phyloP scores from a whole-genome alignment of 2,888 invertebrate species.

The Epistrophella euchroma region DNA sequence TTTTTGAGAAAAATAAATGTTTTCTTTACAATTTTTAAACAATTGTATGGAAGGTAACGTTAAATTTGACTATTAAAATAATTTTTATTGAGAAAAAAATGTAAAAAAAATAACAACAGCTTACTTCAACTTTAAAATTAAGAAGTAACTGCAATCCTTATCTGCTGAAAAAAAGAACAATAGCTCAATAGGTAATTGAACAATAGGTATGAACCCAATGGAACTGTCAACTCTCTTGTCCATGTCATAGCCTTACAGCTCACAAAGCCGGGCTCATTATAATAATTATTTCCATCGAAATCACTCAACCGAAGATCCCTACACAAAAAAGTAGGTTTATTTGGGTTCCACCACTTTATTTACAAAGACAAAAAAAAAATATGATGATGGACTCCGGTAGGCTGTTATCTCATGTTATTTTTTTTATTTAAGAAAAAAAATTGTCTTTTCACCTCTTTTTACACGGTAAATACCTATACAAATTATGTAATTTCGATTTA shows the following conservation, averaged over 20 bases:
- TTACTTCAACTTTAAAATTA: slow-evolving; percentile 10
- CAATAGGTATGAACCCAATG: slow-evolving; percentile 65
- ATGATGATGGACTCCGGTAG: slow-evolving; percentile 47
- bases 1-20: too few relatives aligned
- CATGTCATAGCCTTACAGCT: slow-evolving; percentile 34
- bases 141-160: slow-evolving; percentile 37
- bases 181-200: slow-evolving; percentile 45
- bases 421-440: neutral
- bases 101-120: neutral
- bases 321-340: slow-evolving; percentile 59
- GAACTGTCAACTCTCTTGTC: slow-evolving; percentile 67
- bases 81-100: too few relatives aligned
- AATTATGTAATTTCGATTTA: slow-evolving; percentile 53
- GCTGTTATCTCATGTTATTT: slow-evolving; percentile 15
- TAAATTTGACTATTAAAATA: too few relatives aligned
- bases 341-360: slow-evolving; percentile 35
- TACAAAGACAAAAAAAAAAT: neutral
- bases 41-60: too few relatives aligned
- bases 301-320: slow-evolving; percentile 73
- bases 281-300: slow-evolving; percentile 66
- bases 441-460: slow-evolving; percentile 18
- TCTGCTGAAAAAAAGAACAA: slow-evolving; percentile 39
- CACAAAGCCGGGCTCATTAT: slow-evolving; percentile 45
- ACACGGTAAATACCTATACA: neutral
- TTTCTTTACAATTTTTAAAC: too few relatives aligned